Evolutionary conservation across 2,888 invertebrate species (phyloP).

Genomic region (Eulithis testata): DNA sequence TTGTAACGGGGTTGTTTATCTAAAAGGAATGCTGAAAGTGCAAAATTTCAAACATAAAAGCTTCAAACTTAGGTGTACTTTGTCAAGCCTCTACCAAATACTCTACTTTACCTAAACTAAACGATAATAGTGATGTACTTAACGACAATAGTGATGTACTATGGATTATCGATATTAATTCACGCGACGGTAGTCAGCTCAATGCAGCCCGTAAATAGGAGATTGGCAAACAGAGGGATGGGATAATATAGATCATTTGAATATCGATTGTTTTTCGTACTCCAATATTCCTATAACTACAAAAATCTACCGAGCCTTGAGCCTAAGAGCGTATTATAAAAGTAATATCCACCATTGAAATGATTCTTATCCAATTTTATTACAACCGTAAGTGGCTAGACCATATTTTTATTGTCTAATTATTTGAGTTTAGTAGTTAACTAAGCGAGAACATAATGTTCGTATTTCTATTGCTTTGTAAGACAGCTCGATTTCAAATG

Average conservation of each 20-base stretch:
- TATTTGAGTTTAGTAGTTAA: too few species aligned
- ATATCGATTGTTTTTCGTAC: not conserved
- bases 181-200: constrained; percentile 62
- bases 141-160: constrained; percentile 33
- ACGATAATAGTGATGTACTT: constrained; percentile 4
- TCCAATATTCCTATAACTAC: too few species aligned
- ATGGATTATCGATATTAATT: constrained; percentile 63
- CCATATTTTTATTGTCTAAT: too few species aligned
- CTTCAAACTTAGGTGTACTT: constrained; percentile 14
- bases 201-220: constrained; percentile 61
- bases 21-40: not conserved
- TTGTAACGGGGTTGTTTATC: too few species aligned
- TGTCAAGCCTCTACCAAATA: constrained; percentile 22
- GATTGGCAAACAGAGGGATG: constrained; percentile 62
- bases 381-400: too few species aligned
- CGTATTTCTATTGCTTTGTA: too few species aligned
- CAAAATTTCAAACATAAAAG: not conserved
- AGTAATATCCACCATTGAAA: too few species aligned
- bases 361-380: too few species aligned
- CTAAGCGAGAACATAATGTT: too few species aligned
- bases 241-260: not conserved
- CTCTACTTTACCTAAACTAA: constrained; percentile 22
- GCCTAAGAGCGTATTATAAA: too few species aligned
- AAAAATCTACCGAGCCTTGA: too few species aligned
- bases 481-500: too few species aligned